Evolutionary conservation across 2,113 vertebrate genomes (phyloP).

Genomic region (Aepyceros melampus): DNA sequence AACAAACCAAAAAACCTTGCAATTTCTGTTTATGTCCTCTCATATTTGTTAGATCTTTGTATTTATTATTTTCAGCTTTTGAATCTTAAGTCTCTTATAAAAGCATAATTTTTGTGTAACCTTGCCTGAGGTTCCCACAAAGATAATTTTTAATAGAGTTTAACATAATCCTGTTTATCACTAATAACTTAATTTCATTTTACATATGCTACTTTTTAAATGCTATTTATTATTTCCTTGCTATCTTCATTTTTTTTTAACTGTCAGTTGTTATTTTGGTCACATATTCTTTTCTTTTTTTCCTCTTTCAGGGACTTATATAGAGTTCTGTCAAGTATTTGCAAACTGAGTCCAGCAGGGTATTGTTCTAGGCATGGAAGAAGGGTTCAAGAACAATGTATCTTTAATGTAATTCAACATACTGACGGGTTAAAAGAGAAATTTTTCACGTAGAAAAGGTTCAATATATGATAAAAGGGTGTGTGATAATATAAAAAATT

Average conservation of each 20-base stretch:
- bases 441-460: background rate
- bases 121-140: background rate
- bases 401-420: background rate
- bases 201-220: background rate
- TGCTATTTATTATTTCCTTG: background rate
- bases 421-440: background rate
- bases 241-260: background rate
- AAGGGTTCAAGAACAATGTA: conserved; percentile 13
- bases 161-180: conserved; percentile 21
- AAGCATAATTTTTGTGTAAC: background rate
- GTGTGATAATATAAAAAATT: conserved; percentile 5
- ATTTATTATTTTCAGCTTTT: background rate
- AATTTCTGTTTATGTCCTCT: background rate
- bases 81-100: background rate
- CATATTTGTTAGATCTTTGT: background rate
- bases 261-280: background rate
- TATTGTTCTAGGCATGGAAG: background rate
- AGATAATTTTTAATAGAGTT: background rate
- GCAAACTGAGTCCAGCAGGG: background rate
- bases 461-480: background rate
- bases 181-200: background rate
- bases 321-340: background rate
- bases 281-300: background rate
- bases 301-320: background rate
- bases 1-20: background rate